A percentile compares a stretch with the other conserved stretches of the same genome.
Evolutionary conservation across 2,797 vertebrate genomes (phyloP).

Genomic region (Takifugu rubripes): DNA sequence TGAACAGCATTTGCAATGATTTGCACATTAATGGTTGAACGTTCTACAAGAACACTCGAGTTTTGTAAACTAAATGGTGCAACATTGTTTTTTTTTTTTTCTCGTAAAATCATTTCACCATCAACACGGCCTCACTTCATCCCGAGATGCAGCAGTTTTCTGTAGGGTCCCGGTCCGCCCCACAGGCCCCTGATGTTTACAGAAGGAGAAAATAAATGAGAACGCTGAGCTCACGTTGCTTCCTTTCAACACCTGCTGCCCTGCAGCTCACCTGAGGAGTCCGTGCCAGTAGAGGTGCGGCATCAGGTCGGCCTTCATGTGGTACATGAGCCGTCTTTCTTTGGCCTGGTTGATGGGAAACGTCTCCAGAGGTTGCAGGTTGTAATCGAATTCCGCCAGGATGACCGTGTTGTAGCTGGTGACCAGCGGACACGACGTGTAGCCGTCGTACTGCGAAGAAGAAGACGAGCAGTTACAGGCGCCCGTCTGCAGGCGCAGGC

Average conservation of each 20-base stretch:
- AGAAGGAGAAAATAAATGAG: constrained; percentile 15
- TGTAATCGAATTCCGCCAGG: constrained; percentile 94
- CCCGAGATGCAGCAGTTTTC: constrained; percentile 90
- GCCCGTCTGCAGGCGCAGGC: neutral
- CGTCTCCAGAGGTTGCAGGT: constrained; percentile 87
- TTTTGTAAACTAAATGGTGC: too few relatives aligned
- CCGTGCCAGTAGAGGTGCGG: constrained; percentile 92
- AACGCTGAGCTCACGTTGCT: neutral
- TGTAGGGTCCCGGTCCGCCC: constrained; percentile 88
- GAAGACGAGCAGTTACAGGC: neutral
- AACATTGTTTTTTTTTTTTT: neutral
- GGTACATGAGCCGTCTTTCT: constrained; percentile 87
- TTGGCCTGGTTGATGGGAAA: constrained; percentile 95
- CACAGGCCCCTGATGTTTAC: constrained; percentile 83
- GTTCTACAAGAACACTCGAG: too few relatives aligned
- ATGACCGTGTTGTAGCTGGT: constrained; percentile 91
- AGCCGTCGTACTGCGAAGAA: constrained; percentile 90
- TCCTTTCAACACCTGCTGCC: neutral
- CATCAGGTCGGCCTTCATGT: constrained; percentile 95
- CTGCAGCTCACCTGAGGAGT: constrained; percentile 80
- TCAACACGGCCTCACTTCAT: constrained; percentile 74
- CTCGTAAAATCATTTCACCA: neutral
- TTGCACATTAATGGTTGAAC: too few relatives aligned
- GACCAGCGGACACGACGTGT: constrained; percentile 93
- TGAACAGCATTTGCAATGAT: too few relatives aligned